phyloP scores from a whole-genome alignment of 2,797 vertebrate species.

The Dicrostonyx torquatus region DNA sequence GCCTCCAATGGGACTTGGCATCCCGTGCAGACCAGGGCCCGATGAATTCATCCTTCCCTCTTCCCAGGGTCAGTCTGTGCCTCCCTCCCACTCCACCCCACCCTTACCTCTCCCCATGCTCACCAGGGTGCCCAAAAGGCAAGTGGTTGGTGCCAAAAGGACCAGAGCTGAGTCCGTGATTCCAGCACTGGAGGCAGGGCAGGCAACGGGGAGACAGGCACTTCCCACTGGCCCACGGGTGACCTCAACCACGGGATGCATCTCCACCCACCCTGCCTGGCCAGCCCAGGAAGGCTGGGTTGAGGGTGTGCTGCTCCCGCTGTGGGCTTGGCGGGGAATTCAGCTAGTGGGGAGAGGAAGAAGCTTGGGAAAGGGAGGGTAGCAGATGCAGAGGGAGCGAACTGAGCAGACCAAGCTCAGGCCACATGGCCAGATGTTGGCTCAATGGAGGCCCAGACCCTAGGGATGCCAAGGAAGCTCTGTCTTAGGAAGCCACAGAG shows the following conservation, averaged over 20 bases:
- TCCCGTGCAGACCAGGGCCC: constrained; percentile 74
- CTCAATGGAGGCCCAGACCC: constrained; percentile 77
- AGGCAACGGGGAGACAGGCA: constrained; percentile 49
- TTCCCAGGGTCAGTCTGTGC: neutral
- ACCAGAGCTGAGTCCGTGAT: constrained; percentile 64
- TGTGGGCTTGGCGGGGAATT: constrained; percentile 69
- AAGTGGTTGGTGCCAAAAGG: constrained; percentile 70
- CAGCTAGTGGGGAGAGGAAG: constrained; percentile 76
- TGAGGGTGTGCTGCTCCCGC: constrained; percentile 65
- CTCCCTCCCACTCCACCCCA: constrained; percentile 51
- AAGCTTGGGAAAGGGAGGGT: constrained; percentile 65
- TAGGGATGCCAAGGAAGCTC: constrained; percentile 76
- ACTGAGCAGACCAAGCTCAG: constrained; percentile 57
- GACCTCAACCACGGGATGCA: constrained; percentile 75
- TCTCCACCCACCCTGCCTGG: constrained; percentile 70
- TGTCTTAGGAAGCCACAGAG: constrained; percentile 42
- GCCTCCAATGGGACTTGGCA: constrained; percentile 77
- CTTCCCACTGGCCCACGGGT: constrained; percentile 82
- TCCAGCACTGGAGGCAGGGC: constrained; percentile 47
- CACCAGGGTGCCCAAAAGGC: constrained; percentile 63
- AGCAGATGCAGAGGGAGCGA: constrained; percentile 62
- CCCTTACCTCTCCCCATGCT: constrained; percentile 76
- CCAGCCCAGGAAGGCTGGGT: constrained; percentile 63
- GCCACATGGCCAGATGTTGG: constrained; percentile 84
- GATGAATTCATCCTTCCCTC: constrained; percentile 76